phyloP scores from a whole-genome alignment of 2,888 invertebrate genomes.

The Chorisops tibialis region DNA sequence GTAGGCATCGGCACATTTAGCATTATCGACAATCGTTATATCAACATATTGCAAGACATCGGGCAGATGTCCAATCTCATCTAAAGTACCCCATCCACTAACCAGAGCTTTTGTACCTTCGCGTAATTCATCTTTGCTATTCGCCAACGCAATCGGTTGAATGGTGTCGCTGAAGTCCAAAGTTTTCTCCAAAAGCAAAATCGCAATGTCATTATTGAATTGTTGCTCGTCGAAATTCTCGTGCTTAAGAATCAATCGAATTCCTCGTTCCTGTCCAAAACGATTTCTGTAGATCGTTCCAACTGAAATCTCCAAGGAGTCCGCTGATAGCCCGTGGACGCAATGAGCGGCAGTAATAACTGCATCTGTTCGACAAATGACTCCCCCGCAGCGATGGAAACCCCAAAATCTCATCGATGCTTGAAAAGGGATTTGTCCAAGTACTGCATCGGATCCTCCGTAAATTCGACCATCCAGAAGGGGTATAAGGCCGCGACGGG shows the following conservation, averaged over 20 bases:
- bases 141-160: constrained; percentile 48
- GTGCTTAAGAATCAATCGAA: constrained; percentile 41
- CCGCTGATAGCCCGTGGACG: constrained; percentile 42
- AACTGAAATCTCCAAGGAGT: constrained; percentile 50
- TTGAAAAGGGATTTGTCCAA: constrained; percentile 42
- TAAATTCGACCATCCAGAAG: constrained; percentile 46
- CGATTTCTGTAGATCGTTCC: constrained; percentile 53
- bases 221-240: constrained; percentile 51
- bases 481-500: constrained; percentile 42
- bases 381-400: constrained; percentile 58
- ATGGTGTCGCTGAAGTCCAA: constrained; percentile 49
- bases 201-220: constrained; percentile 58
- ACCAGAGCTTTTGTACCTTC: constrained; percentile 13
- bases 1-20: constrained; percentile 50
- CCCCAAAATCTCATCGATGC: constrained; percentile 46
- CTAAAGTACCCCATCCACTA: constrained; percentile 32
- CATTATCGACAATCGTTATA: constrained; percentile 52
- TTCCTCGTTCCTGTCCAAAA: constrained; percentile 36
- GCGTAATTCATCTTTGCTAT: constrained; percentile 35
- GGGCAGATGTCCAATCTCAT: constrained; percentile 39
- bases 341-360: constrained; percentile 64
- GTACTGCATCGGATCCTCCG: constrained; percentile 41
- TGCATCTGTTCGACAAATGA: constrained; percentile 52
- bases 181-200: constrained; percentile 53
- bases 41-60: constrained; percentile 50